A percentile compares a stretch with the other conserved stretches of the same genome.
phyloP scores from a whole-genome alignment of 2,888 invertebrate species.

The Meganola albula region DNA sequence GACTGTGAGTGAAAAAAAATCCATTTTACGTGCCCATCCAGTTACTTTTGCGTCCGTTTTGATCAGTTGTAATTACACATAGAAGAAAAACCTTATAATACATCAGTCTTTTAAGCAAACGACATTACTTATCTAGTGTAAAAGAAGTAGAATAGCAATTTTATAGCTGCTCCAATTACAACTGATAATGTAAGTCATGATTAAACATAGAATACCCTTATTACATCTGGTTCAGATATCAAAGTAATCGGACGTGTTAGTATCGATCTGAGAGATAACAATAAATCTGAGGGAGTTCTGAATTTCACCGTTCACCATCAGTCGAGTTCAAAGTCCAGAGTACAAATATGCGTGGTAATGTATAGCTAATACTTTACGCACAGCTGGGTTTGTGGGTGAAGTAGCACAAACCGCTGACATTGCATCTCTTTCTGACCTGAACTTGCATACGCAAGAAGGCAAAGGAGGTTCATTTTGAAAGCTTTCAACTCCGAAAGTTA shows the following conservation, averaged over 20 bases:
- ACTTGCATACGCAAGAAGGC: constrained; percentile 44
- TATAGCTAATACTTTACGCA: constrained; percentile 54
- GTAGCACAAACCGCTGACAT: constrained; percentile 47
- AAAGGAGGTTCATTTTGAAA: constrained; percentile 52
- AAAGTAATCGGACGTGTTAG: constrained; percentile 31
- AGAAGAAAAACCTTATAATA: constrained; percentile 6
- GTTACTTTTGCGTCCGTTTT: constrained; percentile 35
- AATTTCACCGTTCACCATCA: constrained; percentile 69
- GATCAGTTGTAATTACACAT: constrained; percentile 22
- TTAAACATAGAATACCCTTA: constrained; percentile 30
- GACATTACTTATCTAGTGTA: neutral
- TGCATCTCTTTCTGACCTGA: constrained; percentile 68
- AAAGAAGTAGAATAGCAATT: neutral
- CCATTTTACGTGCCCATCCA: constrained; percentile 11
- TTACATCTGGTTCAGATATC: constrained; percentile 30
- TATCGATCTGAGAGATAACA: constrained; percentile 56
- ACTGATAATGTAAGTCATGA: constrained; percentile 11
- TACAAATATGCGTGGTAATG: constrained; percentile 57
- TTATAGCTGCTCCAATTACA: constrained; percentile 3
- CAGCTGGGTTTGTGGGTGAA: constrained; percentile 60
- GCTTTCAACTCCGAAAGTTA: constrained; percentile 58
- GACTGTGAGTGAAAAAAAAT: constrained; percentile 45
- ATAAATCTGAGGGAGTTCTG: constrained; percentile 44
- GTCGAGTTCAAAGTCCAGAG: constrained; percentile 72
- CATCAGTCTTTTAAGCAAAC: neutral